Evolutionary conservation across 2,797 vertebrate species (phyloP), one percentile per base, ranked within the genome.

Genomic region (Dipus sagitta): DNA sequence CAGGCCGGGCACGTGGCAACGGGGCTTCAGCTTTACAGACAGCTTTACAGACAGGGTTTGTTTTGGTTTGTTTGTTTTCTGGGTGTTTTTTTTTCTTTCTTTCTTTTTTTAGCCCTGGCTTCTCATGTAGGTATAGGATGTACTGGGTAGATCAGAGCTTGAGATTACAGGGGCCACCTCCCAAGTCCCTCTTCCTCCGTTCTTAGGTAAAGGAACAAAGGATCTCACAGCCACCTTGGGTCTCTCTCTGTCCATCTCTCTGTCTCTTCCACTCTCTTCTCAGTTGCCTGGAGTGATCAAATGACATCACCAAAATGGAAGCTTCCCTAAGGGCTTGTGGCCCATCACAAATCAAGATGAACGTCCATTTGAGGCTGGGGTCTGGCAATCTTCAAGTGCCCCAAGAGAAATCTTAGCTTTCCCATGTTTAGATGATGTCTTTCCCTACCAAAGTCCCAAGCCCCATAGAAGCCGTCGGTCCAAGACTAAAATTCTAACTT

Each of bases 11-110:
- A 12, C 85, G 2, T 0, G n/a, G 70, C 47, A 30, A 67, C 76
- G 1, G 1, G 42, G 79, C 2, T 0, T 1, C 2, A 67, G 93
- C 75, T 12, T 67, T 10, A 5, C 2, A 67, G 81, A 54, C 0
- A 1, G 38, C 38, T 38, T 72, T 38, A 23, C 17, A 0, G 1
- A 38, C 86, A 52, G 15, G 23, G 58, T 23, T 47, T 47, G 47
- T 47, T 47, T 47, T 47, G 47, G 8, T 47, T 47, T 47, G 47
- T 10, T 47, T 47, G 38, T 6, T 38, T 38, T 38, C 6, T 38
- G 38, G 38, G 38, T 47, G 47, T 47, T 47, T 47, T 47, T 1
- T 47, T 47, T 47, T 47, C n/a, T n/a, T n/a, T n/a, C n/a, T 47
- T 47, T 47, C 47, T 38, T 38, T 38, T 32, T 38, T n/a, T 17